Evolutionary conservation across 2,113 vertebrate genomes (phyloP), one percentile per base, ranked within the genome.

Genomic region (Pelvicachromis taeniatus): DNA sequence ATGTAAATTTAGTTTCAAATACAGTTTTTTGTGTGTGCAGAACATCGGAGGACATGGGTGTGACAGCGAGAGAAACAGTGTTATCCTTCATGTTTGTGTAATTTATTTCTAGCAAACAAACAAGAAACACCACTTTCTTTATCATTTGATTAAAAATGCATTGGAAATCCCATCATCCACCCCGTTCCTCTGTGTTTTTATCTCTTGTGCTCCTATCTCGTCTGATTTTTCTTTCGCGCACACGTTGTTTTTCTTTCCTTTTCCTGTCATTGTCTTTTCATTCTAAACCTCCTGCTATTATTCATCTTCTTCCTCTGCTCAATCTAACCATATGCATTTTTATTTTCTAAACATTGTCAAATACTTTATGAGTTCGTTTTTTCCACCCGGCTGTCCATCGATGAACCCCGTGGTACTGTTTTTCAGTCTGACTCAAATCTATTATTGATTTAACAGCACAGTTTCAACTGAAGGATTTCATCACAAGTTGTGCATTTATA

Each of bases 381-480:
- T 16, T 56, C 45, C 31, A 56, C 53, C 50, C 50, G 42, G 77
- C 63, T 35, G 23, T 80, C 40, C 48, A n/a, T 26, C 17, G 31
- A 63, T 31, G 17, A 40, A 68, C 77, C 12, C 78, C 2, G 2
- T 14, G 16, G 16, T 54, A 23, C 77, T 73, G 56, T 82, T 82
- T 83, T 83, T 56, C 82, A 82, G 55, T 82, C 53, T 42, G 55
- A 80, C 77, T 80, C 42, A 82, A 89, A 85, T 89, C 56, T 77
- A 26, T 40, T 86, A 85, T 91, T 65, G 83, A 91, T 89, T 54
- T 31, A 55, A 77, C 55, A 52, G 81, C 35, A 77, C 48, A 79
- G 11, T 58, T 80, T 40, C 52, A 56, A 84, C 31, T 11, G 17
- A 50, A 61, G 55, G 7, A 77, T 90, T 91, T 87, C 87, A 92